Percentiles rank a stretch among this genome's conserved stretches.
Conservation (phyloP, 2,888 invertebrate genomes). For the Clitarchus hookeri region DNA sequence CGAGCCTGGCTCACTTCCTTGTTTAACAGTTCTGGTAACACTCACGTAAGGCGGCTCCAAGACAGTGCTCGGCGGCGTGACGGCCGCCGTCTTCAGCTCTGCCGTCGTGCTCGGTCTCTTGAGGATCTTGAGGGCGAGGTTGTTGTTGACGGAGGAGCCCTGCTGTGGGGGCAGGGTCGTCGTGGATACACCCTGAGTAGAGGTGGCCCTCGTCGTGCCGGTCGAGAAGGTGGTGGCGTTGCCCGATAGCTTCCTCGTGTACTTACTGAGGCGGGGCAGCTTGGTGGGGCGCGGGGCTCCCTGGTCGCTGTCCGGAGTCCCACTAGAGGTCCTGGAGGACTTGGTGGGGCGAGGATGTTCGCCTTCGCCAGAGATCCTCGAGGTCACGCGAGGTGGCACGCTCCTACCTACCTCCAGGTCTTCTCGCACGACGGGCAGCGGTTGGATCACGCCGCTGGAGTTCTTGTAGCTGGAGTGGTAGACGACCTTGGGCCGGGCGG, state of each 20-base stretch:
- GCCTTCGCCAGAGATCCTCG: too few species aligned
- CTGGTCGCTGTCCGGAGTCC: too few species aligned
- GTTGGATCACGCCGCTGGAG: slow-evolving; percentile 19
- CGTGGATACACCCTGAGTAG: background rate
- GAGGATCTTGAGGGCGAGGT: background rate
- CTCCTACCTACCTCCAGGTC: background rate
- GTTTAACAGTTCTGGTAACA: background rate
- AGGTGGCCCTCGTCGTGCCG: background rate
- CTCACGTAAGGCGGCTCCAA: background rate
- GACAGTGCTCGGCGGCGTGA: background rate
- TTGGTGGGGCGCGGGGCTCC: background rate
- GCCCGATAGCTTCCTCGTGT: background rate
- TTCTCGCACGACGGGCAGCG: background rate
- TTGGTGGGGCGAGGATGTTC: too few species aligned
- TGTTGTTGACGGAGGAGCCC: background rate
- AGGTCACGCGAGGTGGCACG: too few species aligned
- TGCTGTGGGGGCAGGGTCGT: background rate
- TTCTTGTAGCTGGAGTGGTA: slow-evolving; percentile 26
- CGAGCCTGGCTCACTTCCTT: background rate
- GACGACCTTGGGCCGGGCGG: background rate
- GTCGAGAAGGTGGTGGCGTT: background rate
- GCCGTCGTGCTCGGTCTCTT: background rate
- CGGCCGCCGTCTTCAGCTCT: background rate
- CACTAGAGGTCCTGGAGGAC: too few species aligned
- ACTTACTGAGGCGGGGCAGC: background rate